A percentile compares a stretch with the other conserved stretches of the same genome.
These are phyloP conservation scores for Eupithecia subfuscata DNA, from an alignment of 2,888 invertebrate genomes.

Conservation along the genomic window DNA sequence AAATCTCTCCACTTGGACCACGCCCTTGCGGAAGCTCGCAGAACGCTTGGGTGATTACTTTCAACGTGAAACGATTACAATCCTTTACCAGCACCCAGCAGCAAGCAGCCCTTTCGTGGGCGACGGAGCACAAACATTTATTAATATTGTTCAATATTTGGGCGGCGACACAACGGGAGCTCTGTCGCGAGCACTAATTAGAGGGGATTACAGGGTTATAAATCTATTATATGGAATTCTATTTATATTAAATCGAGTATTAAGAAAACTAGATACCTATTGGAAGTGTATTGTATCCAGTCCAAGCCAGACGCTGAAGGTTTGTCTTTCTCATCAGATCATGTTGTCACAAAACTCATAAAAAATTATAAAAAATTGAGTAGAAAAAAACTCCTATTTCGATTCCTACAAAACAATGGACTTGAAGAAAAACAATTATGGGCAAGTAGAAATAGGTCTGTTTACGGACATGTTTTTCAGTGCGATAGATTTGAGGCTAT, in stretches of 20 bases:
- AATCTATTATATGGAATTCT: constrained; percentile 37
- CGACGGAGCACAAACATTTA: constrained; percentile 72
- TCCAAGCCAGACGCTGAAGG: background rate
- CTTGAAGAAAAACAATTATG: background rate
- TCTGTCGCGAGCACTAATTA: constrained; percentile 55
- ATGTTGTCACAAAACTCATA: background rate
- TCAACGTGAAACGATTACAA: constrained; percentile 72
- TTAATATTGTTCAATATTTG: constrained; percentile 78
- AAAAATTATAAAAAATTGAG: background rate
- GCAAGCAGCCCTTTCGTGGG: constrained; percentile 65
- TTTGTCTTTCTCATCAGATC: background rate
- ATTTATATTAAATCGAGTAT: constrained; percentile 19
- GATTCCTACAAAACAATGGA: background rate
- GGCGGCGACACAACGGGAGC: constrained; percentile 60
- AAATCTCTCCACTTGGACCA: constrained; percentile 49
- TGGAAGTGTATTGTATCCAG: background rate
- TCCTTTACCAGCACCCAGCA: constrained; percentile 68
- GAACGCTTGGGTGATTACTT: constrained; percentile 62
- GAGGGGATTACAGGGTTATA: constrained; percentile 35
- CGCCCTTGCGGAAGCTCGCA: constrained; percentile 61
- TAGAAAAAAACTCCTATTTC: background rate
- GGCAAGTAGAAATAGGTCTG: background rate
- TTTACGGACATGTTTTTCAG: background rate
- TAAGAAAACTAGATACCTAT: background rate
- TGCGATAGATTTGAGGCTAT: background rate